phyloP scores from a whole-genome alignment of 92 coral and sea anemone species.

The Epizoanthus fatuus region DNA sequence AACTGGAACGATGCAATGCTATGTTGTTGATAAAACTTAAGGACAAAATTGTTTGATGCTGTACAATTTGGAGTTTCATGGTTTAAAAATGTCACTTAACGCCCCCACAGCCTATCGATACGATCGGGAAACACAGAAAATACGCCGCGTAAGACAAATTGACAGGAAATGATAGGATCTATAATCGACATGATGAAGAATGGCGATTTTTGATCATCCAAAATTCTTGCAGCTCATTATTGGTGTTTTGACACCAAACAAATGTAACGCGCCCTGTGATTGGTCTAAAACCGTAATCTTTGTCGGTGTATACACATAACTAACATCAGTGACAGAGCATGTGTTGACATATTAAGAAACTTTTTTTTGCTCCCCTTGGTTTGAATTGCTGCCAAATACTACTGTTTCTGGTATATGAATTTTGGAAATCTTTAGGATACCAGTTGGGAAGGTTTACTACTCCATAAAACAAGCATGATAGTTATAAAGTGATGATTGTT shows the following conservation, averaged over 20 bases:
- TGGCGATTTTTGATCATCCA: background rate
- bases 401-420: too few species aligned
- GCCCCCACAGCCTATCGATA: background rate
- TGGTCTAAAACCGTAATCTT: background rate
- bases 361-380: too few species aligned
- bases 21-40: background rate
- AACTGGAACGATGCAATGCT: background rate
- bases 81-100: conserved; percentile 2
- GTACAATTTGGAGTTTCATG: background rate
- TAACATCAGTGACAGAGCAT: background rate
- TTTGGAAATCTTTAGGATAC: too few species aligned
- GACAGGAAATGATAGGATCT: too few species aligned
- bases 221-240: background rate
- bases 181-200: background rate
- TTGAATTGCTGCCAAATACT: background rate
- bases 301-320: background rate
- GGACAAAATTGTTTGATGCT: background rate
- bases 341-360: background rate
- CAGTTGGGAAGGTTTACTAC: too few species aligned
- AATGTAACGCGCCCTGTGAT: background rate
- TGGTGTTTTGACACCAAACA: background rate
- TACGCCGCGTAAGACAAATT: too few species aligned
- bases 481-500: too few species aligned
- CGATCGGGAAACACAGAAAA: background rate
- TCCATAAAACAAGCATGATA: too few species aligned